Evolutionary conservation across 2,888 invertebrate species (phyloP).

Genomic region (Drosophila subquinaria): DNA sequence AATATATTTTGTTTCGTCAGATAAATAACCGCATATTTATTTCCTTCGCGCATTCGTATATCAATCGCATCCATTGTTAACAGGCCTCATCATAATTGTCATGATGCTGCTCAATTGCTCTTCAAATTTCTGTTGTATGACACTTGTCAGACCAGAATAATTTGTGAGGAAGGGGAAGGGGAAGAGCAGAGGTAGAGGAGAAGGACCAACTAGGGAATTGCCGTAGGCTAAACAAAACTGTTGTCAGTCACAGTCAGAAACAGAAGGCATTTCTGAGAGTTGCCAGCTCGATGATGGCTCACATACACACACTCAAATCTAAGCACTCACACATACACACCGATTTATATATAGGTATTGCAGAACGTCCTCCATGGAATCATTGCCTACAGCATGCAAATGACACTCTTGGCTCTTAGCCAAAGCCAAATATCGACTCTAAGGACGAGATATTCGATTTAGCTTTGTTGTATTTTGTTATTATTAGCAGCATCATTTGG

Average conservation of each 20-base stretch:
- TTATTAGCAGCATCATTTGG: conserved; percentile 23
- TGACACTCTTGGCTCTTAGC: conserved; percentile 44
- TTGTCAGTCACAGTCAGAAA: conserved; percentile 41
- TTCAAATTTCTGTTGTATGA: conserved; percentile 37
- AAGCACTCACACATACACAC: background rate
- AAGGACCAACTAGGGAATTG: no score
- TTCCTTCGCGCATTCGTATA: background rate
- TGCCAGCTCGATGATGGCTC: conserved; percentile 1
- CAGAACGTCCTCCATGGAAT: conserved; percentile 17
- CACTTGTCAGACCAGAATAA: conserved; percentile 38
- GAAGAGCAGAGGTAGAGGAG: no score
- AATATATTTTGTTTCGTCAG: background rate
- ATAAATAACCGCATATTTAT: background rate
- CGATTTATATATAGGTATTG: background rate
- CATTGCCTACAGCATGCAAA: conserved; percentile 42
- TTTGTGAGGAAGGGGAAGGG: background rate
- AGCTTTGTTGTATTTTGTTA: conserved; percentile 1
- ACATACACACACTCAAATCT: background rate
- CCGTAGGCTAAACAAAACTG: conserved; percentile 41
- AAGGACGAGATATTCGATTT: background rate
- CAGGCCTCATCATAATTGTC: conserved; percentile 28
- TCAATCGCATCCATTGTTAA: conserved; percentile 12
- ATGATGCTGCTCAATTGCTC: conserved; percentile 35
- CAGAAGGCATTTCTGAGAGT: conserved; percentile 34
- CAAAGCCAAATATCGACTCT: conserved; percentile 22